These are phyloP conservation scores for Indicator maculatus DNA, from an alignment of 2,113 vertebrate species.

Conservation along the genomic window DNA sequence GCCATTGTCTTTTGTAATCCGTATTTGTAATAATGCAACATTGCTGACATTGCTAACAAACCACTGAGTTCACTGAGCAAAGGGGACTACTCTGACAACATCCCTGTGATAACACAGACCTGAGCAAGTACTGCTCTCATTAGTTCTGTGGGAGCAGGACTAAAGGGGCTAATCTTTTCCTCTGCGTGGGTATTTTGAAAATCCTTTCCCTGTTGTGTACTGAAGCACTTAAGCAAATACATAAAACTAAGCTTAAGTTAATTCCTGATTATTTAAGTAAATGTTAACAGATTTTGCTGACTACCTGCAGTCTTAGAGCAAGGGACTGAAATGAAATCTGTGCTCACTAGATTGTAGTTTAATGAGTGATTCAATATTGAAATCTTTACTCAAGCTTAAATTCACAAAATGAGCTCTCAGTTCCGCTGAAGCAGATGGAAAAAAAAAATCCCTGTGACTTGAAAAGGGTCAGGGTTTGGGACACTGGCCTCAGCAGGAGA, in stretches of 20 bases:
- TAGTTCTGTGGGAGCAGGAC: background rate
- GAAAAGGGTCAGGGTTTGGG: background rate
- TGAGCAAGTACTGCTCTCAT: background rate
- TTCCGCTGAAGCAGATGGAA: background rate
- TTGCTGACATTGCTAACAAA: constrained; percentile 21
- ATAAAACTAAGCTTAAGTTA: constrained; percentile 15
- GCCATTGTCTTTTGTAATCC: constrained; percentile 14
- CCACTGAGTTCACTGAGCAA: constrained; percentile 8
- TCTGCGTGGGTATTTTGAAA: background rate
- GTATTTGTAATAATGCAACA: constrained; percentile 23
- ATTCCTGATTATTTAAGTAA: constrained; percentile 18
- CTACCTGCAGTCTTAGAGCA: background rate
- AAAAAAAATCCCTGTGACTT: background rate
- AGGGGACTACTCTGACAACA: constrained; percentile 8
- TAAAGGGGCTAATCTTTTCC: background rate
- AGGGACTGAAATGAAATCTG: background rate
- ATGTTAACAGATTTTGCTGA: constrained; percentile 2
- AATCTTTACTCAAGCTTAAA: background rate
- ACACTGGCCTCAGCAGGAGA: background rate
- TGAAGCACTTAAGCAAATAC: constrained; percentile 21
- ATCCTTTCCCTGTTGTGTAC: background rate
- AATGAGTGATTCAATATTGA: background rate
- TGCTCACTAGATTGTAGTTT: background rate
- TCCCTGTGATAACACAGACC: background rate
- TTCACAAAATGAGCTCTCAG: background rate